phyloP scores from a whole-genome alignment of 2,888 invertebrate genomes.

The Limnephilus rhombicus region DNA sequence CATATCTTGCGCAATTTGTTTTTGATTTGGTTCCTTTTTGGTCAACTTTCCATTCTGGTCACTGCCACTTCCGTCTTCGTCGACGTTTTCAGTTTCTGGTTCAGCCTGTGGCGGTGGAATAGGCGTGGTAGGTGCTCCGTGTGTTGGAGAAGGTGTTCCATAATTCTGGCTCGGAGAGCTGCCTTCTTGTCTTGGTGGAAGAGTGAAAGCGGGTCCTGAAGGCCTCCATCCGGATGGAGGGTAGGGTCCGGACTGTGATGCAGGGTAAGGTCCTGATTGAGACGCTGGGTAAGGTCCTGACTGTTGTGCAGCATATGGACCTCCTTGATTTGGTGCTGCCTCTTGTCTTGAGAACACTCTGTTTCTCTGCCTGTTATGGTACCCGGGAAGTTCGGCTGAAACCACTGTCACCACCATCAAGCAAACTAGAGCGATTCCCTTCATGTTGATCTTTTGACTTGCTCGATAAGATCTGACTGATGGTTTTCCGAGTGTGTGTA shows the following conservation, averaged over 20 bases:
- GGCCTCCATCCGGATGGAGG: slow-evolving; percentile 76
- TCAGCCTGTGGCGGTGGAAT: slow-evolving; percentile 45
- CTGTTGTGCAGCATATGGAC: not conserved
- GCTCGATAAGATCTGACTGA: slow-evolving; percentile 59
- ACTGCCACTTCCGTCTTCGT: slow-evolving; percentile 36
- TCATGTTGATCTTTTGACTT: slow-evolving; percentile 42
- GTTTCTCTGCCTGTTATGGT: not conserved
- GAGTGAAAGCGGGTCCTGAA: slow-evolving; percentile 71
- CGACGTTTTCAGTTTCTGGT: slow-evolving; percentile 57
- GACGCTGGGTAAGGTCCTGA: slow-evolving; percentile 25
- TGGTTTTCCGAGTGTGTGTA: slow-evolving; percentile 19
- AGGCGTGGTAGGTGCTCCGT: slow-evolving; percentile 67
- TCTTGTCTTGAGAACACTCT: slow-evolving; percentile 61
- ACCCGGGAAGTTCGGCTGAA: slow-evolving; percentile 46
- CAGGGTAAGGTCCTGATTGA: not conserved
- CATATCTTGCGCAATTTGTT: slow-evolving; percentile 24
- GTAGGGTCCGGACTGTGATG: slow-evolving; percentile 54
- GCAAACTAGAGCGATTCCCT: slow-evolving; percentile 8
- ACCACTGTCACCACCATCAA: slow-evolving; percentile 15
- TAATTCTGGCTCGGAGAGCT: slow-evolving; percentile 68
- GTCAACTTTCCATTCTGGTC: slow-evolving; percentile 49
- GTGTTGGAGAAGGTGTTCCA: slow-evolving; percentile 67
- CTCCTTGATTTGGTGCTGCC: slow-evolving; percentile 41
- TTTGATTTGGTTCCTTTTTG: slow-evolving; percentile 42
- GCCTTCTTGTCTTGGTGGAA: slow-evolving; percentile 72